Base-by-base conservation (phyloP, 2,888 invertebrate genomes). In the Luffia ferchaultella region DNA sequence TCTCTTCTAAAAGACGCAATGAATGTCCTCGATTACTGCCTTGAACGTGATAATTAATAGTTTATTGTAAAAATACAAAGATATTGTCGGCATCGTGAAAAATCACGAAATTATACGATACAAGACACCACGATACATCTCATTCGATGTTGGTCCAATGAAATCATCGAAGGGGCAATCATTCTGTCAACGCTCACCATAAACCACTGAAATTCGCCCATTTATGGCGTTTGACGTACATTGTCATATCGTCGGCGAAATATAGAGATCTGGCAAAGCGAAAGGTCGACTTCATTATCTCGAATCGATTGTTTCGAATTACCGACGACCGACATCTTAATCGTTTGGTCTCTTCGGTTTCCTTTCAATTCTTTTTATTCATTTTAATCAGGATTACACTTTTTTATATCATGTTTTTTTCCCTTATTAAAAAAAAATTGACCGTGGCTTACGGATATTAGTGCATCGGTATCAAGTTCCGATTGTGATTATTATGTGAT, bases 251-350 rank as follows among this genome's bases (percentile, higher is more conserved):
- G 30, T 12, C 5, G 30, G 12, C 30, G 12, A 3, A 30, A 7
- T 30, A 3, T 7, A 3, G 30, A 12, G 30, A 3, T 12, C 30
- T 30, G 5, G 30, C 30, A 3, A 30, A n/a, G n/a, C n/a, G 60
- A 75, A 73, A 75, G 76, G 76, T 74, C 75, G 73, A 70, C 69
- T 73, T 71, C 70, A 73, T 71, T 68, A 76, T 76, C 73, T 74
- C 68, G 68, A 65, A 65, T 67, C 70, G 70, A 73, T 73, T 74
- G 73, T 76, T 73, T 71, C 68, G 62, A 60, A 70, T 68, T 73
- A 72, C 70, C 71, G 72, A 62, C n/a, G 62, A 61, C 63, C 63
- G 68, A 75, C 70, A 67, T 73, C 73, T 75, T 73, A 73, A 75
- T 75, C 73, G 70, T 59, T 59, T 62, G 59, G 61, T 65, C 63